Conservation (phyloP, 2,888 invertebrate genomes). For the Dolomedes plantarius region DNA sequence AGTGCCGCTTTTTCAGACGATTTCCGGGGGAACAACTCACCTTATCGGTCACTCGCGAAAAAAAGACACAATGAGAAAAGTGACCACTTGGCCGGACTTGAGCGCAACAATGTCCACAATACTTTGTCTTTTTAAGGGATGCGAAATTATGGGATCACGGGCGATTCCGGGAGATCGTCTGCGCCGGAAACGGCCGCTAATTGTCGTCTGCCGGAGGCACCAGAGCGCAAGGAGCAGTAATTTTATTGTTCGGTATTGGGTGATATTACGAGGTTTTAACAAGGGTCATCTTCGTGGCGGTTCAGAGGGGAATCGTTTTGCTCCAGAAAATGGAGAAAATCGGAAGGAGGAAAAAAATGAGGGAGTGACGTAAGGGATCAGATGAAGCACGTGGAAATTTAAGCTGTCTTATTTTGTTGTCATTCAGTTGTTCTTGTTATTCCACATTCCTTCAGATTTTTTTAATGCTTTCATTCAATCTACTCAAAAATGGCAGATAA, state of each 20-base stretch:
- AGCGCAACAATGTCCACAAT: background rate
- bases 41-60: constrained; percentile 13
- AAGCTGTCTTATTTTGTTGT: no score
- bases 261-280: background rate
- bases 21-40: background rate
- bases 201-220: background rate
- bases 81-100: constrained; percentile 18
- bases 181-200: constrained; percentile 14
- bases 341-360: background rate
- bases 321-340: background rate
- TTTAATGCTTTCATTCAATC: no score
- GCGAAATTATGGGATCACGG: constrained; percentile 12
- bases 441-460: no score
- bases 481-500: no score
- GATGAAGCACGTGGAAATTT: no score
- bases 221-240: background rate
- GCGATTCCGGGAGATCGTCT: background rate
- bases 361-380: background rate
- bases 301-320: background rate
- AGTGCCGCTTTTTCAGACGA: background rate
- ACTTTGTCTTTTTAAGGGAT: background rate
- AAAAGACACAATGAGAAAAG: constrained; percentile 10
- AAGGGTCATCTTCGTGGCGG: background rate
- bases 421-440: no score
- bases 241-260: background rate